phyloP scores from a whole-genome alignment of 2,888 invertebrate species.

The Platerodrilus igneus region DNA sequence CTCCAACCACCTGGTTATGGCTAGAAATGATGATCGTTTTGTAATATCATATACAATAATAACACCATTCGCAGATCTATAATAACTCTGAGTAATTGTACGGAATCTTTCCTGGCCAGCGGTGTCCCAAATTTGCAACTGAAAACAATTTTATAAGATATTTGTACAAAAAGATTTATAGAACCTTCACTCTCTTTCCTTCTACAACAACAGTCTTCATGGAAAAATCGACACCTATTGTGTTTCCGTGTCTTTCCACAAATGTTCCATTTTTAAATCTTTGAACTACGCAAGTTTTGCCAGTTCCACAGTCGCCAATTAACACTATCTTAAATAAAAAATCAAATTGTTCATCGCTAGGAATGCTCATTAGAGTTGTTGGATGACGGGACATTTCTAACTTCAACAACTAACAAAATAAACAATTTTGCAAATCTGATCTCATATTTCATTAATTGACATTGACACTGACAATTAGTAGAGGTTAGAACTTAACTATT shows the following conservation, averaged over 20 bases:
- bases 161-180: background rate
- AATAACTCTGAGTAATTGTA: constrained; percentile 96
- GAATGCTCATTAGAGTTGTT: constrained; percentile 68
- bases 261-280: constrained; percentile 94
- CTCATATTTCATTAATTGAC: too few species aligned
- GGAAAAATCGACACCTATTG: constrained; percentile 97
- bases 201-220: constrained; percentile 95
- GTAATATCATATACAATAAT: constrained; percentile 97
- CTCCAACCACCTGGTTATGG: constrained; percentile 91
- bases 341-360: constrained; percentile 79
- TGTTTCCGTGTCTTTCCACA: constrained; percentile 91
- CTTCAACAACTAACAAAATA: background rate
- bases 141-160: constrained; percentile 33
- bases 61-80: constrained; percentile 94
- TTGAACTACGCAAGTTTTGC: constrained; percentile 94
- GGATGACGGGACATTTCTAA: constrained; percentile 67
- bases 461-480: too few species aligned
- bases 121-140: constrained; percentile 96
- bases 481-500: too few species aligned
- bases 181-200: constrained; percentile 93
- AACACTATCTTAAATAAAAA: constrained; percentile 93
- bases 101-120: constrained; percentile 95
- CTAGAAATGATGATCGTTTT: constrained; percentile 85
- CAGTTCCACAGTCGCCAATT: constrained; percentile 86
- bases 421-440: too few species aligned